These are phyloP conservation scores for Heterotilapia buettikoferi DNA, from an alignment of 2,113 vertebrate species.

Conservation along the genomic window DNA sequence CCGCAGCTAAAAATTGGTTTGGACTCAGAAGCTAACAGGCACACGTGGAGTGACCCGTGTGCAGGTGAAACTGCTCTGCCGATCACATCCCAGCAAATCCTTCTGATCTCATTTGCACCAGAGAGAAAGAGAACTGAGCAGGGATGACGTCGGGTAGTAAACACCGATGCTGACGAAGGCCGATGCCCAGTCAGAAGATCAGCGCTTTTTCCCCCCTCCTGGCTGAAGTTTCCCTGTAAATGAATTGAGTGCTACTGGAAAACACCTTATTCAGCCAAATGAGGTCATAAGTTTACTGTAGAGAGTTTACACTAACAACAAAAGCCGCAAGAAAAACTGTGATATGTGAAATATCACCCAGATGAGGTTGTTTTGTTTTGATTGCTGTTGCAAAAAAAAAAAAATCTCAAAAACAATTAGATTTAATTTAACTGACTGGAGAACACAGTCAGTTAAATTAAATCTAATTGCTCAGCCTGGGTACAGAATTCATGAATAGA, in stretches of 20 bases:
- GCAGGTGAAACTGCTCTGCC: background rate
- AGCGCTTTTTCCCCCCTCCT: background rate
- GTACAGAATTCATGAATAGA: background rate
- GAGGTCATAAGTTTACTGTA: background rate
- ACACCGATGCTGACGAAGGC: constrained; percentile 22
- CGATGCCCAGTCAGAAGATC: background rate
- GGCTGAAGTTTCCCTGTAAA: constrained; percentile 30
- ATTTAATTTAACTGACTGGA: background rate
- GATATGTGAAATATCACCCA: background rate
- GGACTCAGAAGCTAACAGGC: background rate
- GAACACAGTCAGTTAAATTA: background rate
- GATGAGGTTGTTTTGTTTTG: background rate
- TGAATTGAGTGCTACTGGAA: background rate
- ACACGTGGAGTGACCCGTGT: background rate
- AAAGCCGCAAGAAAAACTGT: background rate
- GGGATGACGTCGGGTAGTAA: background rate
- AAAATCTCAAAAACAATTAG: background rate
- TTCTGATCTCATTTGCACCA: background rate
- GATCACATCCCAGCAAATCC: background rate
- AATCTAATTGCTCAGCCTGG: background rate
- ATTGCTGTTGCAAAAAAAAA: background rate
- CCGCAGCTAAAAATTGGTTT: background rate
- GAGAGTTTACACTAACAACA: constrained; percentile 13
- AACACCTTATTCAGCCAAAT: background rate
- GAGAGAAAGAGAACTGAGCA: background rate